Evolutionary conservation across 2,888 invertebrate species (phyloP), one percentile per base, ranked within the genome.

Genomic region (Phoenoteleia sp.): DNA sequence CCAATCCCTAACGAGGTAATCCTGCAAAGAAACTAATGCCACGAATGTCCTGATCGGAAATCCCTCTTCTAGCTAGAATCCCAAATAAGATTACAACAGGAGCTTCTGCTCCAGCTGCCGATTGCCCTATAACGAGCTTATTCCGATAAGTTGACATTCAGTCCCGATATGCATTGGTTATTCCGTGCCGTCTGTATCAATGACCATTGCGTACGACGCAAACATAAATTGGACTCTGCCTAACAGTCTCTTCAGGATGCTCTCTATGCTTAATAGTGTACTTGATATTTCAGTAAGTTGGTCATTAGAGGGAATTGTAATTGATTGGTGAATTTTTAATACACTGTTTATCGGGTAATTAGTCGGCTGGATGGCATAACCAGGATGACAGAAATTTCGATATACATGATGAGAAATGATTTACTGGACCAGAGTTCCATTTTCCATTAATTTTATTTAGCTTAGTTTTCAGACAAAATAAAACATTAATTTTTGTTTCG

Each of bases 81-180:
- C 69, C 47, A 58, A 86, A 85, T 86, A 84, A 86, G 86, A 87
- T 88, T 85, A 84, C 64, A 49, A 71, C 66, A 39, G 77, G 17
- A 54, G 74, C 83, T 81, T 80, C 52, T 45, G 49, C 58, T 75
- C 52, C 85, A 85, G 64, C 77, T 79, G 80, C 69, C 80, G 81
- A 81, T 86, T 80, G 69, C 58, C 58, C 69, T 81, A 29, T 84
- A 81, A 72, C 71, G 72, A 81, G 76, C 72, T 84, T 81, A 84
- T 66, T 49, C 33, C 56, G 71, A 84, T 80, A 84, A 84, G 79
- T 75, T 75, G 74, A 84, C 64, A 74, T 49, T 74, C 23, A 25
- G 21, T 21, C 27, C 33, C 77, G 77, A 81, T 76, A 72, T 64
- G 52, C 69, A 47, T 66, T 64, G 72, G 77, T 60, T 82, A 76